phyloP scores from a whole-genome alignment of 2,888 invertebrate genomes.

The Stenotaenia linearis region DNA sequence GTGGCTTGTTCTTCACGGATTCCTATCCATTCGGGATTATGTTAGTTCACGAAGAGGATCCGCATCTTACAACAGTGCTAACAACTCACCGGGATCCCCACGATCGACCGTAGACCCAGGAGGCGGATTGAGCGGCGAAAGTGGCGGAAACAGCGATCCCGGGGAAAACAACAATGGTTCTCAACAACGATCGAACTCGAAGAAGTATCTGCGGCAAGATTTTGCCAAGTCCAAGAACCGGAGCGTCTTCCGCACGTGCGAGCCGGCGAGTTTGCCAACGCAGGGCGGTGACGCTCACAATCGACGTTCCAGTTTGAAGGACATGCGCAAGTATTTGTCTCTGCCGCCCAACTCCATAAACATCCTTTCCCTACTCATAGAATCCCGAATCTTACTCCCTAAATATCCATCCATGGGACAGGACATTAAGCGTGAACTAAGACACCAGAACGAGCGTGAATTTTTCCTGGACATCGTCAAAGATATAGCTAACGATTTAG shows the following conservation, averaged over 20 bases:
- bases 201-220: conserved; percentile 51
- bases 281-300: conserved; percentile 33
- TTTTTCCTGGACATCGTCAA: conserved; percentile 54
- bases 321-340: conserved; percentile 53
- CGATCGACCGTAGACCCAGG: conserved; percentile 21
- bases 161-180: conserved; percentile 32
- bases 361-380: conserved; percentile 52
- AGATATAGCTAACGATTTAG: conserved; percentile 54
- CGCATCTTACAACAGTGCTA: conserved; percentile 35
- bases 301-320: conserved; percentile 51
- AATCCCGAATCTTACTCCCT: conserved; percentile 48
- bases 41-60: conserved; percentile 40
- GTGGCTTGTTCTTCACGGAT: conserved; percentile 51
- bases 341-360: conserved; percentile 53
- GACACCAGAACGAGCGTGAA: conserved; percentile 49
- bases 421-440: conserved; percentile 48
- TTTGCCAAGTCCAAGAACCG: conserved; percentile 52
- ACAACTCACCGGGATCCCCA: conserved; percentile 36
- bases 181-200: conserved; percentile 47
- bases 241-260: conserved; percentile 50
- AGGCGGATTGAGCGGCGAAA: background rate
- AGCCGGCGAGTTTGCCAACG: conserved; percentile 40
- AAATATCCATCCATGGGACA: conserved; percentile 51
- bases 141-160: conserved; percentile 33
- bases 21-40: conserved; percentile 47